phyloP scores from a whole-genome alignment of 1,140 invertebrate species.

The Zaprionus ghesquierei region DNA sequence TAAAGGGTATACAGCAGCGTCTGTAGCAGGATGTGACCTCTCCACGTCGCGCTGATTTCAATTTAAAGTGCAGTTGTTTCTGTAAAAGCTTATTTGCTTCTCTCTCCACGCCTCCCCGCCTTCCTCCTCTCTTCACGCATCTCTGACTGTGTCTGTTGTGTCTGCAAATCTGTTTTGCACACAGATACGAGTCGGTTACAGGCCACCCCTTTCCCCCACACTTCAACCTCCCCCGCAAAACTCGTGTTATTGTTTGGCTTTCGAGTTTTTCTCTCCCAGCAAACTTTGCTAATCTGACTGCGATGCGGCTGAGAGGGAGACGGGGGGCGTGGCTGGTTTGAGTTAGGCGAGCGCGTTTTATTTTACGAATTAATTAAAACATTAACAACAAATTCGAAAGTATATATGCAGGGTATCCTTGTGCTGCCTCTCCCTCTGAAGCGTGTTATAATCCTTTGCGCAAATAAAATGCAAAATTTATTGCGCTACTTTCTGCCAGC shows the following conservation, averaged over 20 bases:
- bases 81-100: conserved; percentile 64
- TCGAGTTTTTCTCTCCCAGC: not conserved
- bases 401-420: conserved; percentile 28
- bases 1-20: not conserved
- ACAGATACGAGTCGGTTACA: conserved; percentile 27
- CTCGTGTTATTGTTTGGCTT: conserved; percentile 36
- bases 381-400: conserved; percentile 56
- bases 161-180: conserved; percentile 71
- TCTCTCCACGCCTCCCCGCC: not conserved
- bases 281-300: conserved; percentile 33
- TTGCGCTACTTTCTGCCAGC: conserved; percentile 33
- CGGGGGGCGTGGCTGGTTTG: too few species aligned
- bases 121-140: conserved; percentile 1
- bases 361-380: conserved; percentile 75
- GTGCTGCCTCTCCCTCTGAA: conserved; percentile 1
- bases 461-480: conserved; percentile 76
- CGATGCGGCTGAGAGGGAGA: too few species aligned
- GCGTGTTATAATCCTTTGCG: conserved; percentile 45
- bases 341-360: conserved; percentile 34
- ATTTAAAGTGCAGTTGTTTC: conserved; percentile 72
- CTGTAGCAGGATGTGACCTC: conserved; percentile 32
- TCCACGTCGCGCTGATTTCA: conserved; percentile 64
- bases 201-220: not conserved
- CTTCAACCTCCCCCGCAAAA: not conserved
- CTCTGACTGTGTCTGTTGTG: conserved; percentile 28